These are phyloP conservation scores for Xiphorhynchus erythropygius DNA, from an alignment of 2,797 vertebrate genomes.

Conservation along the genomic window DNA sequence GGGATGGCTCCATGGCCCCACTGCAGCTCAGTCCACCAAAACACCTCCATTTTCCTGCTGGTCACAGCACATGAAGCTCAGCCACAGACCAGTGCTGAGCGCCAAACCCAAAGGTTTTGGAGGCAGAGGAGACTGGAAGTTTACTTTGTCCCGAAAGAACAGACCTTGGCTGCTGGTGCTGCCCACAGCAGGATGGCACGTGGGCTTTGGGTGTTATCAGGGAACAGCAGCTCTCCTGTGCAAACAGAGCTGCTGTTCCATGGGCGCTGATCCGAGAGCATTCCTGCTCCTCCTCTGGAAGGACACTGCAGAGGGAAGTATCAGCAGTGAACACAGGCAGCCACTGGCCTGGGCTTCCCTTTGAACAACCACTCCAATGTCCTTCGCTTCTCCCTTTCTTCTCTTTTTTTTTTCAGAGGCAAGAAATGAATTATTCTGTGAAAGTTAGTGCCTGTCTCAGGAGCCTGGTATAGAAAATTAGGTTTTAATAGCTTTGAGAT, in stretches of 20 bases:
- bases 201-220: background rate
- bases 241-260: background rate
- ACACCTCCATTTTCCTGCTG: fast-evolving
- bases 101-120: background rate
- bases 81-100: fast-evolving
- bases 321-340: background rate
- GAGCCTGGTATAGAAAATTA: conserved; percentile 73
- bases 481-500: conserved; percentile 79
- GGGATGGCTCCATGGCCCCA: fast-evolving
- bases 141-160: background rate
- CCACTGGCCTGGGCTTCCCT: background rate
- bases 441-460: conserved; percentile 72
- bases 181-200: background rate
- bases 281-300: background rate
- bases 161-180: background rate
- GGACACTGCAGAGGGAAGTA: background rate
- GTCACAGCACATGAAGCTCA: background rate
- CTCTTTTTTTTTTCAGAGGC: background rate
- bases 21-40: background rate
- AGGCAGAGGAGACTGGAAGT: background rate
- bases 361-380: background rate
- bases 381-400: background rate
- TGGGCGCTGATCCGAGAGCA: fast-evolving
- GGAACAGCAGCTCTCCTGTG: background rate
- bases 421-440: conserved; percentile 73